Conservation (phyloP, 2,797 vertebrate species). For the Periparus ater region DNA sequence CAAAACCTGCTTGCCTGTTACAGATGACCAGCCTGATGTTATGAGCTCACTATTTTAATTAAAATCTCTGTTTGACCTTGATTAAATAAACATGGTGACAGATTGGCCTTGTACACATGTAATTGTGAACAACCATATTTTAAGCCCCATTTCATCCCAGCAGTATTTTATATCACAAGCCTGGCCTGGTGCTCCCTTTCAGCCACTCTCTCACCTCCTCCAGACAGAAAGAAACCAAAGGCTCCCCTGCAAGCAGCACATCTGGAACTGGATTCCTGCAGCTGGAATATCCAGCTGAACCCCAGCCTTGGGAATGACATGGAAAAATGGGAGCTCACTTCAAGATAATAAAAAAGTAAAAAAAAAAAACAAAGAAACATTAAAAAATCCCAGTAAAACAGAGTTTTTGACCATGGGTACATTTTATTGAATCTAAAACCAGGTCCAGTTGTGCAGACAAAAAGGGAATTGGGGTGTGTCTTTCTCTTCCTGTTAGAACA, state of each 20-base stretch:
- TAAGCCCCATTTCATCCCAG: background rate
- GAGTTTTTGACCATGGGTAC: fast-evolving
- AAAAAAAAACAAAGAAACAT: background rate
- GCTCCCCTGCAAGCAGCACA: background rate
- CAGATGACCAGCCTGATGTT: conserved; percentile 12
- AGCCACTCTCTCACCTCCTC: background rate
- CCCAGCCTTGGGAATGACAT: background rate
- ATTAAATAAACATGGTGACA: conserved; percentile 27
- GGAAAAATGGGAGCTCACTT: background rate
- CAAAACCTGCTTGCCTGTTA: background rate
- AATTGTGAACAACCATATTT: background rate
- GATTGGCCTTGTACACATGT: background rate
- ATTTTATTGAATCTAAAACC: background rate
- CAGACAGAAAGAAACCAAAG: background rate
- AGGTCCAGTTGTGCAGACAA: background rate
- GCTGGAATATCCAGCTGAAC: background rate
- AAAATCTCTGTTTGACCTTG: background rate
- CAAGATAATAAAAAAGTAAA: background rate
- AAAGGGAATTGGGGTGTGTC: background rate
- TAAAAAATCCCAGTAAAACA: too few species aligned
- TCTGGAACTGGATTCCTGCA: background rate
- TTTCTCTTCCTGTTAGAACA: background rate
- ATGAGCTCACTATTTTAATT: conserved; percentile 27
- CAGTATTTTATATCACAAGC: background rate
- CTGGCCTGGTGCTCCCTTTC: background rate